These are phyloP conservation scores for Euura saliciscinereae DNA, from an alignment of 1,140 invertebrate genomes.

Conservation along the genomic window DNA sequence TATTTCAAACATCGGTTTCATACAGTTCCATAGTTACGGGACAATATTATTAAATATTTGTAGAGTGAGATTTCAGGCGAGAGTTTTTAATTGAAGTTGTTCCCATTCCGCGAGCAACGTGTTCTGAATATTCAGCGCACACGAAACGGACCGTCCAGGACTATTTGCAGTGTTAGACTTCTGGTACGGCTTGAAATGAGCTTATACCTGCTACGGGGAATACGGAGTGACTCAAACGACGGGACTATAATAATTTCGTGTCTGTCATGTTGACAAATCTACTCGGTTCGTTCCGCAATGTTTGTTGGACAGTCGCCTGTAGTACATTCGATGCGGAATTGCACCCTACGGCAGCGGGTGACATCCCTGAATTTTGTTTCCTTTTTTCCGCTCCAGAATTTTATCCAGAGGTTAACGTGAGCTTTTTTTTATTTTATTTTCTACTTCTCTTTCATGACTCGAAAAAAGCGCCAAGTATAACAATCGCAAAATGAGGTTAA, in stretches of 20 bases:
- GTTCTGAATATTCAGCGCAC: background rate
- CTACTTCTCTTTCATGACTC: too few species aligned
- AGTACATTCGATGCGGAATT: background rate
- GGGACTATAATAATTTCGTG: constrained; percentile 1
- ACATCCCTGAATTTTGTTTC: background rate
- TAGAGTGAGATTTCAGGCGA: background rate
- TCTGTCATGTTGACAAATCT: background rate
- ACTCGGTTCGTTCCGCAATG: background rate
- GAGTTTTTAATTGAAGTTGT: background rate
- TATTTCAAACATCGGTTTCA: too few species aligned
- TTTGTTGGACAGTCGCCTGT: background rate
- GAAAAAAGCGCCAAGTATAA: background rate
- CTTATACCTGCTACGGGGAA: background rate
- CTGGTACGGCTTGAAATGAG: background rate
- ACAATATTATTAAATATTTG: too few species aligned
- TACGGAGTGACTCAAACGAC: background rate
- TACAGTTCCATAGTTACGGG: too few species aligned
- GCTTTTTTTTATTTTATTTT: background rate
- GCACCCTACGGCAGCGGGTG: background rate
- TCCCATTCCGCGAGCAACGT: background rate
- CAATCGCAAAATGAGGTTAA: constrained; percentile 5
- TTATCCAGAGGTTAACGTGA: background rate
- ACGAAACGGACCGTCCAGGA: background rate
- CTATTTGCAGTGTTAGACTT: background rate
- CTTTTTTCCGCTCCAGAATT: background rate